These are phyloP conservation scores for Platynereis dumerilii DNA, from an alignment of 2,888 invertebrate genomes.

Conservation along the genomic window DNA sequence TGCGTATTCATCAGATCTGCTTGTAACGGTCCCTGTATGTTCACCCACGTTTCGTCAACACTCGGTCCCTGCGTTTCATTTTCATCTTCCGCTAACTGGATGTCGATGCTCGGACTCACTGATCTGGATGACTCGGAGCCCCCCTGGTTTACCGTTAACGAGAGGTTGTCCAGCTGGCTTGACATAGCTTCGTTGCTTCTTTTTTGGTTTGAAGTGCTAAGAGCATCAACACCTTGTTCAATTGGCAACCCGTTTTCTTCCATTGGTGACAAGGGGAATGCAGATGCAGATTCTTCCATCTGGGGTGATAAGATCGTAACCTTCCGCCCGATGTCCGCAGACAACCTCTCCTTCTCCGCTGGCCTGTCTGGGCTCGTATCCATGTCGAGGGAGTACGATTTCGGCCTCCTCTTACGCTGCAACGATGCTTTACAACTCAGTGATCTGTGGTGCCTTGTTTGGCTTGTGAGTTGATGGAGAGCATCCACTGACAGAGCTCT, in stretches of 20 bases:
- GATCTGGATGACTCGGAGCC: neutral
- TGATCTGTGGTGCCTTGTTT: neutral
- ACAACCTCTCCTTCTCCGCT: neutral
- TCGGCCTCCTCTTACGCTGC: no score
- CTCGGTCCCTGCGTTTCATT: constrained; percentile 10
- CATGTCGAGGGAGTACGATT: neutral
- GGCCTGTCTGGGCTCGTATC: neutral
- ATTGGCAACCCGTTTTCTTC: neutral
- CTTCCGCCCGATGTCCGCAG: neutral
- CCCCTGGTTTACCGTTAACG: neutral
- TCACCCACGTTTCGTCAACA: neutral
- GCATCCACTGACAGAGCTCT: constrained; percentile 4
- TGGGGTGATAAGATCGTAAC: neutral
- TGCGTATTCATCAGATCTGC: no score
- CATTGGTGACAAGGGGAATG: neutral
- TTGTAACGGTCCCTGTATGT: neutral
- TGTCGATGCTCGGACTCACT: neutral
- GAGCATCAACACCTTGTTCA: neutral
- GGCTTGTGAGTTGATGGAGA: constrained; percentile 4
- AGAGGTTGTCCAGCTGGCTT: neutral
- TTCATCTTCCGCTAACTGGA: neutral
- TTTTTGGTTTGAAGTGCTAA: no score
- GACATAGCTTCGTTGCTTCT: no score
- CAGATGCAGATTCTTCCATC: neutral
- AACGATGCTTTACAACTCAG: neutral